These are phyloP conservation scores for Hydractinia symbiolongicarpus DNA, from an alignment of 30 jellyfish, hydroid and myxozoan genomes.

Conservation along the genomic window DNA sequence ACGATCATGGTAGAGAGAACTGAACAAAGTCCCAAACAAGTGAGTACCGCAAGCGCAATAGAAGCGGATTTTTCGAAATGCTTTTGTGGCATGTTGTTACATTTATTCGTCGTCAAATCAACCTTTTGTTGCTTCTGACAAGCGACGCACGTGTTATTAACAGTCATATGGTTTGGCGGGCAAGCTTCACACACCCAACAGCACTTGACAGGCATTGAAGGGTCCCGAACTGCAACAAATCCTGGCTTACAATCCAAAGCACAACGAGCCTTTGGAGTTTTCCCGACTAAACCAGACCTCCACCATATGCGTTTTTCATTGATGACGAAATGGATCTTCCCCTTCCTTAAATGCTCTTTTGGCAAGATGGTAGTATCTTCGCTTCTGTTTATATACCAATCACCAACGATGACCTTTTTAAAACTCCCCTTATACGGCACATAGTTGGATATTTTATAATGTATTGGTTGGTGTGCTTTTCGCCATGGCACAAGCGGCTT, in stretches of 20 bases:
- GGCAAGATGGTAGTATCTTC: not conserved
- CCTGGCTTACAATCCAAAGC: not conserved
- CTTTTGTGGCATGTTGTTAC: not conserved
- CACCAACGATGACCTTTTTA: not conserved
- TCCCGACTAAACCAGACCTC: not conserved
- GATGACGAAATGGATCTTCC: not conserved
- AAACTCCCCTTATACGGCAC: not conserved
- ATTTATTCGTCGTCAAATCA: not conserved
- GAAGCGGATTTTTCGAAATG: not conserved
- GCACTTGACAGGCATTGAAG: not conserved
- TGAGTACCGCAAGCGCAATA: not conserved
- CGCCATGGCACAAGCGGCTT: not conserved
- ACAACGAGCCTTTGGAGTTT: not conserved
- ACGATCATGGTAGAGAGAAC: not conserved
- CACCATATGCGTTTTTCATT: not conserved
- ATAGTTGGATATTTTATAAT: not conserved
- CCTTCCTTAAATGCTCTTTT: not conserved
- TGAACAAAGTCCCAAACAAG: not conserved
- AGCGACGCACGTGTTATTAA: not conserved
- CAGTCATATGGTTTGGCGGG: not conserved
- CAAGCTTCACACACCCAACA: slow-evolving; percentile 5
- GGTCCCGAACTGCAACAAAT: not conserved
- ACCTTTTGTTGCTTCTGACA: not conserved
- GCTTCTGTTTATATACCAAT: slow-evolving; percentile 1
- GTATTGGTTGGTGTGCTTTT: not conserved